Evolutionary conservation across 1,140 invertebrate genomes (phyloP), one percentile per base, ranked within the genome.

Genomic region (Aphelenchoides fujianensis): DNA sequence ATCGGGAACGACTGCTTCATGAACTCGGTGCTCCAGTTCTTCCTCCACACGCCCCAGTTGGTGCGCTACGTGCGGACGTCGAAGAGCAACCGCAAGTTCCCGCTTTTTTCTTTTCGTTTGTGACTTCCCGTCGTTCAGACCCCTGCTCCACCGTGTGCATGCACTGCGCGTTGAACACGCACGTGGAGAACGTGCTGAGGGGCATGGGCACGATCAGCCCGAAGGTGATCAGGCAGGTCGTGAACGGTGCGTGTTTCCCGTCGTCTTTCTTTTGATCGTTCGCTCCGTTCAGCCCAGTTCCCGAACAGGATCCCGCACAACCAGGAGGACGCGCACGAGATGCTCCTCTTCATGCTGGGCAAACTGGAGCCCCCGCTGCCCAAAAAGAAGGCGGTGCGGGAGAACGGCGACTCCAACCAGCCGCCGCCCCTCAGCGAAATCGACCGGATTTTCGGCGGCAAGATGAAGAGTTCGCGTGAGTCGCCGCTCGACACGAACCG

Each of bases 311-410:
- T 59, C 7, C 5, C 31, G 31, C 67, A 68, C n/a, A 37, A 59
- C 23, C 75, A 77, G 54, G 75, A 77, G 37, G 75, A 77, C 62
- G 75, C 75, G 1, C 75, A 77, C 32, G 75, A 77, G 53, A 74
- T 77, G 77, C 36, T 77, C 1, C 79, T 74, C 16, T 67, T 77
- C n/a, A 36, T 77, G 64, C 57, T 77, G 2, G 68, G 73, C 23
- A 78, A 74, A 12, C 52, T 77, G 27, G 75, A 77, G 23, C 72
- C 76, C 16, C 71, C 71, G 12, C n/a, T 78, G 35, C 71, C 76
- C 1, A 16, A 27, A 1, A 77, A 62, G 41, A 7, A 31, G 36
- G 9, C 32, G 69, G n/a, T 19, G 16, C 53, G 57, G 12, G 41
- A 16, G 53, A 66, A 66, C 67, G 62, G 62, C 5, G 19, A 73